phyloP scores from a whole-genome alignment of 2,797 vertebrate genomes.

The Ctenopoma multispine region DNA sequence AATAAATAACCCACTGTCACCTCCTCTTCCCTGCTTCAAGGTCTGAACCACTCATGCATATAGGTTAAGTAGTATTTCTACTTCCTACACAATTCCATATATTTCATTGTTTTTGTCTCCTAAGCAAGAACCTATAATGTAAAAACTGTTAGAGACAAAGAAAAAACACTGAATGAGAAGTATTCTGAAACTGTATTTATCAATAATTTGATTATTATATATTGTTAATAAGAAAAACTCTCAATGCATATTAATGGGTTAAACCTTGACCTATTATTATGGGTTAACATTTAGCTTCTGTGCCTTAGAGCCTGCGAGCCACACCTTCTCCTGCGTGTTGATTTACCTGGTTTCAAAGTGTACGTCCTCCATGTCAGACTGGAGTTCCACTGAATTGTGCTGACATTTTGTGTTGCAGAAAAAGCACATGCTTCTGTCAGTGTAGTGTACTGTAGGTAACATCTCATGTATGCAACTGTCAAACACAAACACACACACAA shows the following conservation, averaged over 20 bases:
- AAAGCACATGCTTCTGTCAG: not conserved
- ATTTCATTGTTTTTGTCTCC: too few relatives aligned
- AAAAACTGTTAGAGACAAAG: too few relatives aligned
- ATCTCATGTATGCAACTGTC: not conserved
- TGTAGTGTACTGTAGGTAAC: not conserved
- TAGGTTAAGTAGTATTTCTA: too few relatives aligned
- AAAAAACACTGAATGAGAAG: too few relatives aligned
- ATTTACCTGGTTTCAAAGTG: constrained; percentile 3
- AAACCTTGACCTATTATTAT: not conserved
- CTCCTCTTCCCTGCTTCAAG: too few relatives aligned
- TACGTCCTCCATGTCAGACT: not conserved
- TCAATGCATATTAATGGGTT: too few relatives aligned
- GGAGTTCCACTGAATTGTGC: not conserved
- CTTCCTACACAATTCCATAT: too few relatives aligned
- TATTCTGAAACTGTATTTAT: too few relatives aligned
- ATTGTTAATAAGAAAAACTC: not conserved
- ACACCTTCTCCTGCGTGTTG: constrained; percentile 16
- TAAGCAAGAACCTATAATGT: too few relatives aligned
- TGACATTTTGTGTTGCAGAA: not conserved
- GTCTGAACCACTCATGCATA: too few relatives aligned
- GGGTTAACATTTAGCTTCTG: not conserved
- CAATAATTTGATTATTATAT: not conserved
- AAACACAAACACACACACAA: too few relatives aligned
- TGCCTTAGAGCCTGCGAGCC: not conserved
- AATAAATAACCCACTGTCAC: too few relatives aligned